phyloP scores from a whole-genome alignment of 2,888 invertebrate genomes.

The Andrena fulva region DNA sequence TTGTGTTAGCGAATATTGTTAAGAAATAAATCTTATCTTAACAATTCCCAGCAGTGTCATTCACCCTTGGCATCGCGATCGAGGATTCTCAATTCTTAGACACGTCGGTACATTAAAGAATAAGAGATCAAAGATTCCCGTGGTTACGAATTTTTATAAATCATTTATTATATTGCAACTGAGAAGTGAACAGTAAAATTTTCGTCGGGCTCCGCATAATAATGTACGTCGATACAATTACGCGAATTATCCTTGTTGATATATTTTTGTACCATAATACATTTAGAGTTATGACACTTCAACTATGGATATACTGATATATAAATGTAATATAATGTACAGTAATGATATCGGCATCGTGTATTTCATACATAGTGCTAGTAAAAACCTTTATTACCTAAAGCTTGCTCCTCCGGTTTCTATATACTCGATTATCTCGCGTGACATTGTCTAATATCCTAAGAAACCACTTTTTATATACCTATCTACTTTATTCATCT shows the following conservation, averaged over 20 bases:
- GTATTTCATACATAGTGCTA: slow-evolving; percentile 37
- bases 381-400: slow-evolving; percentile 50
- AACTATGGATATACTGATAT: slow-evolving; percentile 43
- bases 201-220: slow-evolving; percentile 64
- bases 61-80: slow-evolving; percentile 33
- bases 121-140: slow-evolving; percentile 30
- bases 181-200: slow-evolving; percentile 59
- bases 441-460: slow-evolving; percentile 42
- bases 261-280: slow-evolving; percentile 53
- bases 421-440: slow-evolving; percentile 43
- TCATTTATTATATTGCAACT: slow-evolving; percentile 67
- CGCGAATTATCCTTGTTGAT: slow-evolving; percentile 71
- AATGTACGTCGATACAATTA: slow-evolving; percentile 73
- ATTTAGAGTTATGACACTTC: slow-evolving; percentile 41
- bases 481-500: slow-evolving; percentile 61
- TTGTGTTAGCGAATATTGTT: slow-evolving; percentile 75
- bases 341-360: slow-evolving; percentile 39
- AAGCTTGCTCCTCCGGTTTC: slow-evolving; percentile 42
- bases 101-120: background rate
- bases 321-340: slow-evolving; percentile 58
- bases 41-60: slow-evolving; percentile 44
- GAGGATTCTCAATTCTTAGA: slow-evolving; percentile 5
- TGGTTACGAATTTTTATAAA: slow-evolving; percentile 57
- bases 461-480: slow-evolving; percentile 58
- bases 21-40: slow-evolving; percentile 74